Conservation (phyloP, 2,888 invertebrate genomes). For the Melipona beecheii region DNA sequence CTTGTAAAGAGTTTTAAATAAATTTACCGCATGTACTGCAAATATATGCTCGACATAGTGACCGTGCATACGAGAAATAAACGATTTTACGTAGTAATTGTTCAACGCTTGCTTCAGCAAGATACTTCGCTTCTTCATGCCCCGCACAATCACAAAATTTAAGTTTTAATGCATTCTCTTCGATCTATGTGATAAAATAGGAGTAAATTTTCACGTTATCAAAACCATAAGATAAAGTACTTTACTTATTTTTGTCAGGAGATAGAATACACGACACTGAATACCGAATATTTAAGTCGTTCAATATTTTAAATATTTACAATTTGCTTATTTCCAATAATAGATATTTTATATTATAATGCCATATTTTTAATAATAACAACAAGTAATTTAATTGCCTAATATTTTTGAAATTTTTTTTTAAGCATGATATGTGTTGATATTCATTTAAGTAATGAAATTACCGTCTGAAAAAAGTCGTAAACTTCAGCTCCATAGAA, state of each 20-base stretch:
- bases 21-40: slow-evolving; percentile 71
- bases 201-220: background rate
- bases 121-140: slow-evolving; percentile 48
- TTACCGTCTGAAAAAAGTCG: slow-evolving; percentile 72
- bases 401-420: background rate
- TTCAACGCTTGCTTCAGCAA: slow-evolving; percentile 69
- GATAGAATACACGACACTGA: background rate
- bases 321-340: no score
- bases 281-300: background rate
- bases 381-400: background rate
- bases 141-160: slow-evolving; percentile 44
- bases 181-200: slow-evolving; percentile 44
- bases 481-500: slow-evolving; percentile 69
- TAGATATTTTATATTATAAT: no score
- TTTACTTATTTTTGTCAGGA: background rate
- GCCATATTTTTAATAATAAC: no score
- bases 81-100: slow-evolving; percentile 60
- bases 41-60: slow-evolving; percentile 69
- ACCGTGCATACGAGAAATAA: slow-evolving; percentile 61
- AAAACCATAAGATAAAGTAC: background rate
- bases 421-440: background rate
- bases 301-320: background rate
- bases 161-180: slow-evolving; percentile 48
- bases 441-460: background rate
- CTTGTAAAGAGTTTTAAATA: background rate